A percentile compares a stretch with the other conserved stretches of the same genome.
Conservation (phyloP, 2,888 invertebrate species). For the Dasysyrphus tricinctus region DNA sequence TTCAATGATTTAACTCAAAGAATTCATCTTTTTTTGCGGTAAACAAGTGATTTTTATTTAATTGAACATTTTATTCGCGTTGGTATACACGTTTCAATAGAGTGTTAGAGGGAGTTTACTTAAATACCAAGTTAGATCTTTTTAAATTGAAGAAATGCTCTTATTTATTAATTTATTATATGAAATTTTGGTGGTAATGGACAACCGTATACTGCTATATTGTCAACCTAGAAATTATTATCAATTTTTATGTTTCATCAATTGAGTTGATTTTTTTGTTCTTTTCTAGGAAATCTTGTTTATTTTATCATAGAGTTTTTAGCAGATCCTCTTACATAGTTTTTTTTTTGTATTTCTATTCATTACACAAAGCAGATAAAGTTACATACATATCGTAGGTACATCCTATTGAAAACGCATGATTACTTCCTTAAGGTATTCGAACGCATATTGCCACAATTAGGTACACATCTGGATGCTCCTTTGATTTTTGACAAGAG, state of each 20-base stretch:
- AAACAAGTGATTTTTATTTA: not conserved
- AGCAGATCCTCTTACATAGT: too few relatives aligned
- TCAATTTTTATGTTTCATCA: too few relatives aligned
- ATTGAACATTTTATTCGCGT: not conserved
- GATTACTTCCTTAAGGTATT: not conserved
- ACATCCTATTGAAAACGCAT: not conserved
- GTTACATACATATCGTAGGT: too few relatives aligned
- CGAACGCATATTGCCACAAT: not conserved
- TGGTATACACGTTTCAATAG: not conserved
- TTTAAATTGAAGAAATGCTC: not conserved
- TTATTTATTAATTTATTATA: not conserved
- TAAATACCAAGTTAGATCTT: not conserved
- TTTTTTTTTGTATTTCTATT: too few relatives aligned
- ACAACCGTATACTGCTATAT: too few relatives aligned
- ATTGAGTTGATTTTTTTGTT: too few relatives aligned
- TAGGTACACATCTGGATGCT: not conserved
- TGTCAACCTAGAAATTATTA: too few relatives aligned
- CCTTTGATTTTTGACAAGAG: not conserved
- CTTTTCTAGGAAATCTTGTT: too few relatives aligned
- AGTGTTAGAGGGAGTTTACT: not conserved
- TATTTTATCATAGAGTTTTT: too few relatives aligned
- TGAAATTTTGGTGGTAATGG: too few relatives aligned
- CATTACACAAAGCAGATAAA: too few relatives aligned
- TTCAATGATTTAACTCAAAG: not conserved
- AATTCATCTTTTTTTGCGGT: not conserved